Conservation (phyloP, 2,888 invertebrate species). For the Himalopsyche japonica region DNA sequence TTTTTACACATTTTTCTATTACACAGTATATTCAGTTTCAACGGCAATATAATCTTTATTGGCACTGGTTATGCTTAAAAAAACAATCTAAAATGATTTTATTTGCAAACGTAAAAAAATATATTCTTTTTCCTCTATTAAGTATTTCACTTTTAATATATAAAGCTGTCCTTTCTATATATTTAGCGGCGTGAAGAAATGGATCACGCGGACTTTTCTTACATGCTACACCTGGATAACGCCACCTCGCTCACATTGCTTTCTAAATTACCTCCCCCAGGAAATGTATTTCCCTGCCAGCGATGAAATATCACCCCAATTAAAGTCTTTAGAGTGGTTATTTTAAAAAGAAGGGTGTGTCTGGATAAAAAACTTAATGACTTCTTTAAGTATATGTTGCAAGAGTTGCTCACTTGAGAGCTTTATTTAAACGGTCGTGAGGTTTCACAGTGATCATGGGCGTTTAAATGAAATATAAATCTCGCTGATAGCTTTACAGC, state of each 20-base stretch:
- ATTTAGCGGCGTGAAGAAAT: not conserved
- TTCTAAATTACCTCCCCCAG: slow-evolving; percentile 37
- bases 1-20: too few species aligned
- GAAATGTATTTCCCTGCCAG: slow-evolving; percentile 39
- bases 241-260: slow-evolving; percentile 9
- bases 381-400: slow-evolving; percentile 13
- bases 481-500: not conserved
- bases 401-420: not conserved
- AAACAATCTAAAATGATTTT: too few species aligned
- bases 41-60: too few species aligned
- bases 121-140: too few species aligned
- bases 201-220: not conserved
- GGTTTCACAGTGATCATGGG: not conserved
- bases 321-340: slow-evolving; percentile 37
- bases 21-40: too few species aligned
- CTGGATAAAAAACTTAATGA: slow-evolving; percentile 17
- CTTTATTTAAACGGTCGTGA: not conserved
- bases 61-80: too few species aligned
- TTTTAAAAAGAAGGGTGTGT: slow-evolving; percentile 35
- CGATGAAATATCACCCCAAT: slow-evolving; percentile 40
- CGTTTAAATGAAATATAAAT: not conserved
- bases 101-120: too few species aligned
- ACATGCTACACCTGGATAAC: slow-evolving; percentile 20
- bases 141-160: too few species aligned
- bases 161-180: not conserved